Evolutionary conservation across 2,888 invertebrate genomes (phyloP), one percentile per base, ranked within the genome.

Genomic region (Oscheius sp.): DNA sequence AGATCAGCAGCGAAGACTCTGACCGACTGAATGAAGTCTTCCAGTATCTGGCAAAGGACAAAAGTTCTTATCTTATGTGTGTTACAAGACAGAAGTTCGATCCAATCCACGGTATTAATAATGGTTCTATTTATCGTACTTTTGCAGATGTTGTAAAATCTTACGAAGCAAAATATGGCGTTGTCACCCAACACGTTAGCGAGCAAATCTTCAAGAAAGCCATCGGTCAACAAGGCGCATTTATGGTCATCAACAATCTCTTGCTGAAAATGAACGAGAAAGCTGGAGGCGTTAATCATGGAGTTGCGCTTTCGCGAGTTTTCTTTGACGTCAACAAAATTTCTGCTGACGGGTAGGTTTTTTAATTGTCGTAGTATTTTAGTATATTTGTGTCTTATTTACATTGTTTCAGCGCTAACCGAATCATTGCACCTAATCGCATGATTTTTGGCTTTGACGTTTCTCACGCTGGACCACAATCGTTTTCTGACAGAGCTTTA

Each of bases 371-470:
- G 9, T n/a, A 5, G 16, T 23, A 29, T 12, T n/a, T 21, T 18
- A 13, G 21, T 12, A 35, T 35, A 6, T 35, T 35, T 6, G 3
- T 35, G 35, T 35, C 9, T 35, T 35, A 35, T 35, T 3, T 35
- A 35, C 9, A 9, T 35, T 35, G 1, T 49, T 49, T 16, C 21
- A 66, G 49, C 16, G 27, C 35, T 45, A 23, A 49, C 12, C 16
- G 27, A 27, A 9, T 66, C 23, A 21, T 49, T 46, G 5, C 41
- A n/a, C 16, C n/a, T 13, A 41, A 66, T 13, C 68, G 77, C 13
- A 81, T 82, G 81, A 74, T 77, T 55, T 45, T 83, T 45, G 83
- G 83, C 0, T 56, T 83, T n/a, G 81, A 80, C 41, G 70, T 83
- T 25, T 73, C 73, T 0, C 83, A 83, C 29, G 79, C 83, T 6